Percentiles rank a stretch among this genome's conserved stretches.
These are phyloP conservation scores for Pocillopora damicornis DNA, from an alignment of 64 coral and sea anemone genomes.

Conservation along the genomic window DNA sequence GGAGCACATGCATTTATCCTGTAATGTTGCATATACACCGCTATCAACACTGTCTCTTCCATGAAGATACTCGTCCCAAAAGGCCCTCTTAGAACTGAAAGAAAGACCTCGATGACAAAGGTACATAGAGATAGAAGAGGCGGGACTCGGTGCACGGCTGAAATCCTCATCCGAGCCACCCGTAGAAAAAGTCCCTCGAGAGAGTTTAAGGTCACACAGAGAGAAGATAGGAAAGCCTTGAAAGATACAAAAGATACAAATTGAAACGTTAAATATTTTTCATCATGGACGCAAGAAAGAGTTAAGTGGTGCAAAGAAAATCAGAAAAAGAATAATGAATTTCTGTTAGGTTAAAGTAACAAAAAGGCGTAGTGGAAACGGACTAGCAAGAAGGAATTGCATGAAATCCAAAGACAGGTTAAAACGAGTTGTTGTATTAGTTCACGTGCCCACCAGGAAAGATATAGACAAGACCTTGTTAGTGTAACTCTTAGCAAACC, in stretches of 20 bases:
- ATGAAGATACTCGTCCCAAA: conserved; percentile 54
- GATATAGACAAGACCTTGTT: no score
- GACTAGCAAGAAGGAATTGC: no score
- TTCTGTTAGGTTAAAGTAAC: no score
- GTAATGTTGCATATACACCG: background rate
- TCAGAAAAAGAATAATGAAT: no score
- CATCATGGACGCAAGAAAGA: background rate
- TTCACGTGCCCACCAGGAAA: no score
- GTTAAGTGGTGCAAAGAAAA: background rate
- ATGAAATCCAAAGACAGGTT: no score
- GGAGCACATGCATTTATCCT: no score
- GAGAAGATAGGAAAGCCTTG: conserved; percentile 1
- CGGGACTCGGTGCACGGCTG: background rate
- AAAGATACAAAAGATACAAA: conserved; percentile 6
- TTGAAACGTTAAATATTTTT: background rate
- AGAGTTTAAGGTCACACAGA: background rate
- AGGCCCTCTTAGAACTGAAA: conserved; percentile 22
- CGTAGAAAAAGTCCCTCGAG: background rate
- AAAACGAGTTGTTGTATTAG: no score
- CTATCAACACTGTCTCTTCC: conserved; percentile 21
- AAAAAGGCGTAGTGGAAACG: no score
- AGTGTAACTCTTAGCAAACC: no score
- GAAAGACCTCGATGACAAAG: conserved; percentile 52
- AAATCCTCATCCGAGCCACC: background rate
- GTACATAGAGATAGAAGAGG: conserved; percentile 29